Percentiles rank a stretch among this genome's conserved stretches.
Evolutionary conservation across 2,888 invertebrate species (phyloP).

Genomic region (Chironomus tentans): DNA sequence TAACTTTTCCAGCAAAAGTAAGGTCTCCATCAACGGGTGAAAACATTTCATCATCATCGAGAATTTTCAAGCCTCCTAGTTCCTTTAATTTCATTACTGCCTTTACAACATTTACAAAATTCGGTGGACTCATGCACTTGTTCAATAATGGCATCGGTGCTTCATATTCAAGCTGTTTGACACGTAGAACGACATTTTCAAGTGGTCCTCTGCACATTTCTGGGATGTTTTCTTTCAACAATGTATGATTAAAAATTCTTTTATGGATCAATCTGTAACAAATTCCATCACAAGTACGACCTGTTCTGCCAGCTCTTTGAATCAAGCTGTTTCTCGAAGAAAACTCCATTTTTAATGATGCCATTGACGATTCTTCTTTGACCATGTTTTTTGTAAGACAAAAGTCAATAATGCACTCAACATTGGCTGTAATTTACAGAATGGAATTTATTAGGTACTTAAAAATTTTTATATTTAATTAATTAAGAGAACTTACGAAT

Average conservation of each 20-base stretch:
- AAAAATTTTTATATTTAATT: no score
- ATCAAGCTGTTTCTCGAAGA: slow-evolving; percentile 81
- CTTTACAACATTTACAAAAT: slow-evolving; percentile 66
- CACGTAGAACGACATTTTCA: slow-evolving; percentile 65
- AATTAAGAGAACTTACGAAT: slow-evolving; percentile 45
- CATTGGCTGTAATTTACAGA: slow-evolving; percentile 51
- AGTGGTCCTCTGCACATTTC: slow-evolving; percentile 76
- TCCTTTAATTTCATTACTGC: slow-evolving; percentile 66
- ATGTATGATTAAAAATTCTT: slow-evolving; percentile 51
- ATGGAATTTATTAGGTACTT: no score
- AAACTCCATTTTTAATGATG: slow-evolving; percentile 68
- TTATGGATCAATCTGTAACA: slow-evolving; percentile 72
- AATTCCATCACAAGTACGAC: slow-evolving; percentile 74
- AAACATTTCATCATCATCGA: slow-evolving; percentile 47
- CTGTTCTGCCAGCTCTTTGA: slow-evolving; percentile 83
- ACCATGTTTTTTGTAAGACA: slow-evolving; percentile 70
- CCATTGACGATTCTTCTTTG: slow-evolving; percentile 56
- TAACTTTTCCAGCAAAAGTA: slow-evolving; percentile 74
- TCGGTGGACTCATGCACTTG: slow-evolving; percentile 78
- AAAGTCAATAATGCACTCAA: slow-evolving; percentile 88
- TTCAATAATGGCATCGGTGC: slow-evolving; percentile 70
- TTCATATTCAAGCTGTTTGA: slow-evolving; percentile 75
- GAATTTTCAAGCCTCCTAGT: slow-evolving; percentile 67
- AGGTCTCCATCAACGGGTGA: slow-evolving; percentile 68
- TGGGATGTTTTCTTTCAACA: slow-evolving; percentile 50